Percentiles rank a stretch among this genome's conserved stretches.
phyloP scores from a whole-genome alignment of 2,888 invertebrate species.

The Keiferia lycopersicella region DNA sequence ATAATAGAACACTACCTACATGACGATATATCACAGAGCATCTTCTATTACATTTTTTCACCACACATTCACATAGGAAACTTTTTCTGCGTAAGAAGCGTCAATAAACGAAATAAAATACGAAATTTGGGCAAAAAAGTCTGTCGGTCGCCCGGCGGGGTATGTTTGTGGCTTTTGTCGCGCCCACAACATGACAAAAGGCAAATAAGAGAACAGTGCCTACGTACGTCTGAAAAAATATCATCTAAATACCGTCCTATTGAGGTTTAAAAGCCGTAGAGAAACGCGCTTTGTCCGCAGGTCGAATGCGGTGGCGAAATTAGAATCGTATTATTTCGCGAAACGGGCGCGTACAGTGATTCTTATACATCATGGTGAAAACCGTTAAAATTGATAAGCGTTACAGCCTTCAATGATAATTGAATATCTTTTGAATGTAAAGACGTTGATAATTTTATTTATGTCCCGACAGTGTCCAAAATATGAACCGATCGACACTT shows the following conservation, averaged over 20 bases:
- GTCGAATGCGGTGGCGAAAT: slow-evolving; percentile 76
- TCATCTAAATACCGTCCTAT: slow-evolving; percentile 77
- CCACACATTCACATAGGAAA: slow-evolving; percentile 42
- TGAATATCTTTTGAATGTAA: slow-evolving; percentile 25
- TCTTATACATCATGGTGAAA: slow-evolving; percentile 37
- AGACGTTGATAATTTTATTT: slow-evolving; percentile 59
- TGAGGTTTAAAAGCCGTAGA: slow-evolving; percentile 79
- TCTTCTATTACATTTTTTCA: slow-evolving; percentile 70
- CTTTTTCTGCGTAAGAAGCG: slow-evolving; percentile 56
- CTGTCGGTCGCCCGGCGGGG: slow-evolving; percentile 72
- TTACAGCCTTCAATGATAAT: slow-evolving; percentile 2
- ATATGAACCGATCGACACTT: neutral
- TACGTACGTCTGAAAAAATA: slow-evolving; percentile 63
- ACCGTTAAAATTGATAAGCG: slow-evolving; percentile 44
- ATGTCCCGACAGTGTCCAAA: slow-evolving; percentile 27
- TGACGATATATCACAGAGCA: slow-evolving; percentile 70
- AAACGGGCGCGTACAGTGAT: slow-evolving; percentile 40
- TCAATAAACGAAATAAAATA: slow-evolving; percentile 77
- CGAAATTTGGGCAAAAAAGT: slow-evolving; percentile 69
- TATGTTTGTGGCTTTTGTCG: slow-evolving; percentile 78
- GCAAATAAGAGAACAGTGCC: slow-evolving; percentile 79
- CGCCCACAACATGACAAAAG: slow-evolving; percentile 78
- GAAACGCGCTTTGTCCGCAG: slow-evolving; percentile 70
- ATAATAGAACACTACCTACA: slow-evolving; percentile 62
- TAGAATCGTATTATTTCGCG: slow-evolving; percentile 72